These are phyloP conservation scores for Gobius niger DNA, from an alignment of 2,113 vertebrate genomes.

Conservation along the genomic window DNA sequence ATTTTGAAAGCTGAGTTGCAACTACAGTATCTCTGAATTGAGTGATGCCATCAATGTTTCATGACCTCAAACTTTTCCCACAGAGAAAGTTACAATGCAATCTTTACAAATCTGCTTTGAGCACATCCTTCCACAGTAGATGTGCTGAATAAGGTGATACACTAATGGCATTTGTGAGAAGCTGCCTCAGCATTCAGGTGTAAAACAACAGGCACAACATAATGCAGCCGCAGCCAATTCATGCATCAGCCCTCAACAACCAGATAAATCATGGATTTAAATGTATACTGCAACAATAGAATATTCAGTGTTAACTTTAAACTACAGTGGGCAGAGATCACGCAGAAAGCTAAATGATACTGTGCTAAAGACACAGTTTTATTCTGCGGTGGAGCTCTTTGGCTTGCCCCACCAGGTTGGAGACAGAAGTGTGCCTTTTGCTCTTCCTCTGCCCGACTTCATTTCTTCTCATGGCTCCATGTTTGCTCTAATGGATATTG, in stretches of 20 bases:
- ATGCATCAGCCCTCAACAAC: background rate
- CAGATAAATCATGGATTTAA: background rate
- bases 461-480: conserved; percentile 17
- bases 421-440: conserved; percentile 1
- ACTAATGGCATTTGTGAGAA: background rate
- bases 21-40: background rate
- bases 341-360: too few species aligned
- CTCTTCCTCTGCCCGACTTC: background rate
- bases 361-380: too few species aligned
- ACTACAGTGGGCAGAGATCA: too few species aligned
- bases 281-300: background rate
- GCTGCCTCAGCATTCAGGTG: conserved; percentile 1
- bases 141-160: background rate
- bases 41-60: background rate
- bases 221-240: background rate
- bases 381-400: background rate
- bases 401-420: conserved; percentile 1
- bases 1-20: too few species aligned
- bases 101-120: conserved; percentile 7
- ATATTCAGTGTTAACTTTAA: too few species aligned
- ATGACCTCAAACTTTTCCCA: background rate
- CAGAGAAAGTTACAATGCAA: background rate
- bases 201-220: conserved; percentile 1
- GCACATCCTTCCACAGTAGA: background rate
- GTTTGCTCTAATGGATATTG: conserved; percentile 62